phyloP scores from a whole-genome alignment of 64 coral and sea anemone genomes.

The Montipora cactus region DNA sequence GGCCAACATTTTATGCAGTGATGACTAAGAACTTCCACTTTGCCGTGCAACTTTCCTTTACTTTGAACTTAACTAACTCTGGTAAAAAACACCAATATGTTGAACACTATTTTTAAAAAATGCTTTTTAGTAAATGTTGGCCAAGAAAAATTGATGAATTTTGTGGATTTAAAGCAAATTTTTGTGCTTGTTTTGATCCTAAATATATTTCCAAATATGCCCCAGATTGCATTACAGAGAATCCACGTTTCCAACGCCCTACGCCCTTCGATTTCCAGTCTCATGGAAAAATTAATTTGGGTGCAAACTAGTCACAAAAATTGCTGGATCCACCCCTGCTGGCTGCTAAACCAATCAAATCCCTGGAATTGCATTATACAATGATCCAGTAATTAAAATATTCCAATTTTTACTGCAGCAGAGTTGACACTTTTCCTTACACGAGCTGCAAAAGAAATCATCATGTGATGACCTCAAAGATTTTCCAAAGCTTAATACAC shows the following conservation, averaged over 20 bases:
- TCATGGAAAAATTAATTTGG: constrained; percentile 13
- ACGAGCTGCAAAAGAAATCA: too few relatives aligned
- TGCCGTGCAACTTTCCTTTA: constrained; percentile 15
- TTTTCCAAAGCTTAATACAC: too few relatives aligned
- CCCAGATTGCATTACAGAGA: not conserved
- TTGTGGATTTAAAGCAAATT: constrained; percentile 10
- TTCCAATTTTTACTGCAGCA: too few relatives aligned
- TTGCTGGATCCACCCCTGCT: constrained; percentile 11
- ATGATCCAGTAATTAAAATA: too few relatives aligned
- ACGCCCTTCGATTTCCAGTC: not conserved
- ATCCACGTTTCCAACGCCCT: not conserved
- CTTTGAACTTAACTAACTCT: constrained; percentile 35
- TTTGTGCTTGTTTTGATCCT: constrained; percentile 9
- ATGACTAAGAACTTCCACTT: constrained; percentile 33
- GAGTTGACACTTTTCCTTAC: too few relatives aligned
- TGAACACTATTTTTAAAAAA: constrained; percentile 21
- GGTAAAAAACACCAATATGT: constrained; percentile 18
- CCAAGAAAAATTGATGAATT: constrained; percentile 7
- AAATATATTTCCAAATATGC: constrained; percentile 14
- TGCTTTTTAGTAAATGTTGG: constrained; percentile 18
- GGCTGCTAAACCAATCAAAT: too few relatives aligned
- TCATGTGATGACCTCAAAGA: too few relatives aligned
- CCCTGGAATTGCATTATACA: too few relatives aligned
- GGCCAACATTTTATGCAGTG: constrained; percentile 37
- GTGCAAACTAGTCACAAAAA: constrained; percentile 7